Evolutionary conservation across 2,113 vertebrate genomes (phyloP).

Genomic region (Delphinus delphis): DNA sequence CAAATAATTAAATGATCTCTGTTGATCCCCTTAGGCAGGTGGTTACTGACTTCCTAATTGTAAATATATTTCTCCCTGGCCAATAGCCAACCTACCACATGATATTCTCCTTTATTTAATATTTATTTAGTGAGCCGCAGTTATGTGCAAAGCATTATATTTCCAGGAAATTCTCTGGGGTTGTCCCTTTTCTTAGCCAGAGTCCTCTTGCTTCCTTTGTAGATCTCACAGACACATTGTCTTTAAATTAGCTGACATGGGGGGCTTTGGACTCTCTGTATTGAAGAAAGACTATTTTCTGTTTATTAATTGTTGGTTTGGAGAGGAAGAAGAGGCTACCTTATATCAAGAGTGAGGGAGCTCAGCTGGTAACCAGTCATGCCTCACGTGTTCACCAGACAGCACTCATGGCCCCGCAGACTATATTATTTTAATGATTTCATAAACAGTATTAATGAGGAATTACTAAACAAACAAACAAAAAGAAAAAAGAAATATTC

Average conservation of each 20-base stretch:
- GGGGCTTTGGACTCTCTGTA: no score
- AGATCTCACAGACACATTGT: not conserved
- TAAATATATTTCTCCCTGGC: not conserved
- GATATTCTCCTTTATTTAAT: not conserved
- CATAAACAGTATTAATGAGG: not conserved
- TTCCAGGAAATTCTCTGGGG: not conserved
- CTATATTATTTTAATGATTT: not conserved
- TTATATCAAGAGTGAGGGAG: not conserved
- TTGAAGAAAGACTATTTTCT: not conserved
- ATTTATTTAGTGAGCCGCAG: not conserved
- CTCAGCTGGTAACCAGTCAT: not conserved
- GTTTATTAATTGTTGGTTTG: not conserved
- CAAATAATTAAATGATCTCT: constrained; percentile 30
- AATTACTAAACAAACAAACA: not conserved
- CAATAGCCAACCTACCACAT: not conserved
- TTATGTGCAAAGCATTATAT: not conserved
- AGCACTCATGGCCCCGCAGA: not conserved
- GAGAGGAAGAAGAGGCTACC: not conserved
- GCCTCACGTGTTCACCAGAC: not conserved
- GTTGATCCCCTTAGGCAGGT: not conserved
- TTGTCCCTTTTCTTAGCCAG: not conserved
- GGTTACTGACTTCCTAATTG: not conserved
- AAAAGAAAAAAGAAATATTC: not conserved
- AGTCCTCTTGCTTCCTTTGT: not conserved
- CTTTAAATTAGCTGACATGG: not conserved